A percentile compares a stretch with the other conserved stretches of the same genome.
These are phyloP conservation scores for Zosterops borbonicus DNA, from an alignment of 2,113 vertebrate species.

Conservation along the genomic window DNA sequence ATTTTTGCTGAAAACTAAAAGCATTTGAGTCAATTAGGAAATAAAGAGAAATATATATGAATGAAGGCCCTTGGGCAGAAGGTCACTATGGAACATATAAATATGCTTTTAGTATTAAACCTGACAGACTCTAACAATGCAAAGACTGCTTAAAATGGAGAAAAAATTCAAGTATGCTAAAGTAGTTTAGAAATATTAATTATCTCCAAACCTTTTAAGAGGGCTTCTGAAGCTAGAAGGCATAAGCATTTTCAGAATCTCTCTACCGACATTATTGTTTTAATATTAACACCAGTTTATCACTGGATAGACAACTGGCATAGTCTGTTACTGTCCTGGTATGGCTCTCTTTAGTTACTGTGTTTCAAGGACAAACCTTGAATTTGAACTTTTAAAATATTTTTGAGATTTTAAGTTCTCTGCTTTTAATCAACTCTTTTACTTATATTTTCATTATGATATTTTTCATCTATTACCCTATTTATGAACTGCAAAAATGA, in stretches of 20 bases:
- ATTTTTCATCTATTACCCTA: neutral
- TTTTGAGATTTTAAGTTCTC: neutral
- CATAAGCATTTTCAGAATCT: neutral
- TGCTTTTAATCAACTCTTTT: neutral
- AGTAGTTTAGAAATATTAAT: neutral
- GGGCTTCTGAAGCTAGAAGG: neutral
- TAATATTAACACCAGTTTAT: neutral
- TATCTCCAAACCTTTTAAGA: neutral
- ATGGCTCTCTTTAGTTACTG: neutral
- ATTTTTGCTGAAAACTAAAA: neutral
- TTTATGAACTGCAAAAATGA: neutral
- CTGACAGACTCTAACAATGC: neutral
- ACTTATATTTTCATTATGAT: neutral
- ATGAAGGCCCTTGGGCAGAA: neutral
- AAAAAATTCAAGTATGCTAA: neutral
- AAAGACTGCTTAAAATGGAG: neutral
- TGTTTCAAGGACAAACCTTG: neutral
- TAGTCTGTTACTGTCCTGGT: neutral
- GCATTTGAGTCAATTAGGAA: neutral
- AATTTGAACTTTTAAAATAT: neutral
- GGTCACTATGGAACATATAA: neutral
- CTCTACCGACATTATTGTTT: neutral
- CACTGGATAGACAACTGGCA: neutral
- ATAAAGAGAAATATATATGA: neutral
- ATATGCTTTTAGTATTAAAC: neutral